Evolutionary conservation across 2,888 invertebrate genomes (phyloP).

Genomic region (Andrena haemorrhoa): DNA sequence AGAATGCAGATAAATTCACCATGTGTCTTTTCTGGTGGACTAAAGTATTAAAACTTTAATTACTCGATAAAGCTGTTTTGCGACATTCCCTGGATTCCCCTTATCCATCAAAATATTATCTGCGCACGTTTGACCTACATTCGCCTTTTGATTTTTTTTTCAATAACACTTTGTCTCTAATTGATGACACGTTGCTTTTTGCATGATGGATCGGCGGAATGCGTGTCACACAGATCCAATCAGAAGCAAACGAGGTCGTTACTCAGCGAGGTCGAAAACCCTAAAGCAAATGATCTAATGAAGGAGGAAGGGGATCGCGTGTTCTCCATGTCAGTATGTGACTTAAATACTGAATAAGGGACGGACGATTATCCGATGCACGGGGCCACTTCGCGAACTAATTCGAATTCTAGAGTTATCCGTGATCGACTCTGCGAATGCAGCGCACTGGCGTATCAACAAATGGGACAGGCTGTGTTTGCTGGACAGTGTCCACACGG

Average conservation of each 20-base stretch:
- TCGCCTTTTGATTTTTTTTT: no score
- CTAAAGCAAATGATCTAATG: conserved; percentile 28
- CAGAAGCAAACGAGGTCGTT: conserved; percentile 29
- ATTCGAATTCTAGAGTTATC: conserved; percentile 34
- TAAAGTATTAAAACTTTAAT: no score
- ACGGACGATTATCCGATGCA: conserved; percentile 43
- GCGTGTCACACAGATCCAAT: background rate
- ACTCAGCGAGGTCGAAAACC: conserved; percentile 15
- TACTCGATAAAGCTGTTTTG: no score
- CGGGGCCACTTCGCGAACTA: conserved; percentile 40
- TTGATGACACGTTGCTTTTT: no score
- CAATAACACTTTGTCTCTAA: no score
- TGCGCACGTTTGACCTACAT: no score
- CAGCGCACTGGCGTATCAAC: conserved; percentile 33
- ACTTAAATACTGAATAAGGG: conserved; percentile 56
- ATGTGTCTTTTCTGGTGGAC: no score
- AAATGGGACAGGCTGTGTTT: conserved; percentile 38
- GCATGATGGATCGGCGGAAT: background rate
- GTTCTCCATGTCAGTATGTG: conserved; percentile 48
- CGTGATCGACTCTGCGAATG: background rate
- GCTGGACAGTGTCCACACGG: conserved; percentile 22
- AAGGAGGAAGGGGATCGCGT: conserved; percentile 18
- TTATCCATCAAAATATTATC: no score
- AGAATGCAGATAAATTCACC: no score
- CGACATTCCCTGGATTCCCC: no score